A percentile compares a stretch with the other conserved stretches of the same genome.
Evolutionary conservation across 2,888 invertebrate genomes (phyloP).

Genomic region (Eudasyphora cyanicolor): DNA sequence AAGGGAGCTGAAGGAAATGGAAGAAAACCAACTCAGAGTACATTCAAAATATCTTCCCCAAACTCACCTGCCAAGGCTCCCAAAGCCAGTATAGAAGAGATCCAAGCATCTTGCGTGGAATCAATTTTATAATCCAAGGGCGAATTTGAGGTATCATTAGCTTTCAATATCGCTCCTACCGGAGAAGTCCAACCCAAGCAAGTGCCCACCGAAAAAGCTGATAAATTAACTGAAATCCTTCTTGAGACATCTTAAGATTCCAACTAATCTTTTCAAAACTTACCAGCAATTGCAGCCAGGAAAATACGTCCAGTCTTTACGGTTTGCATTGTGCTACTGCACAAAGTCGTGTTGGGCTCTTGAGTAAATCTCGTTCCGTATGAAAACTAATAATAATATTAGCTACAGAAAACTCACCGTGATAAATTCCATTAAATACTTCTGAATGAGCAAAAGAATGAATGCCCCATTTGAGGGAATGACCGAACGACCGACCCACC

Average conservation of each 20-base stretch:
- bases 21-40: not conserved
- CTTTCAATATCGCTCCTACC: conserved; percentile 83
- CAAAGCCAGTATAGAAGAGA: conserved; percentile 86
- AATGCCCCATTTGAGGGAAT: not conserved
- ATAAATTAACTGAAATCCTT: conserved; percentile 83
- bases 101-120: conserved; percentile 85
- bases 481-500: not conserved
- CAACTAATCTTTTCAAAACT: conserved; percentile 71
- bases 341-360: conserved; percentile 38
- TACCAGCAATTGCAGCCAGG: conserved; percentile 85
- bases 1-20: conserved; percentile 82
- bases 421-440: conserved; percentile 5
- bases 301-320: conserved; percentile 85
- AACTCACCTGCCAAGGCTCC: conserved; percentile 85
- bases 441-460: not conserved
- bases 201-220: conserved; percentile 86
- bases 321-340: conserved; percentile 81
- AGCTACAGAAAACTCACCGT: not conserved
- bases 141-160: conserved; percentile 78
- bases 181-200: conserved; percentile 89
- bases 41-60: too few species aligned
- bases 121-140: conserved; percentile 80
- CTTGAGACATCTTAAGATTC: not conserved
- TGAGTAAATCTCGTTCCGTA: not conserved
- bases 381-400: not conserved